A percentile compares a stretch with the other conserved stretches of the same genome.
phyloP scores from a whole-genome alignment of 1,140 invertebrate genomes.

The Philotrypesis tridentata region DNA sequence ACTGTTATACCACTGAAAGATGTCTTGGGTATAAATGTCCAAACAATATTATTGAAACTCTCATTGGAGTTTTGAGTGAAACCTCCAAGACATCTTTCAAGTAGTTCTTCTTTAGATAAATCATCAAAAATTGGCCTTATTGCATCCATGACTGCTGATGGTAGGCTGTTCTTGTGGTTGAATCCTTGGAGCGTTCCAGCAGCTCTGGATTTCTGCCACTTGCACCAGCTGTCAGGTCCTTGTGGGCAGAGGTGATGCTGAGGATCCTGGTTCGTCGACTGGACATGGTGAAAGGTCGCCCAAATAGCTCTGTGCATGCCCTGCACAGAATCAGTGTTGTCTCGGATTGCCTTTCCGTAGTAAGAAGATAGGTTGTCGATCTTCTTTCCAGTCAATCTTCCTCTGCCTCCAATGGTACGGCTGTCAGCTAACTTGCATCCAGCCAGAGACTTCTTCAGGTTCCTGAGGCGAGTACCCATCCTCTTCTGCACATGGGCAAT shows the following conservation, averaged over 20 bases:
- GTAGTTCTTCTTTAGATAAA: slow-evolving; percentile 44
- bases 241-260: too few relatives aligned
- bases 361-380: slow-evolving; percentile 36
- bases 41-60: slow-evolving; percentile 56
- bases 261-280: not conserved
- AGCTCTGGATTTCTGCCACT: slow-evolving; percentile 51
- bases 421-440: not conserved
- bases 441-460: not conserved
- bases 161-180: not conserved
- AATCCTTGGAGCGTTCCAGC: slow-evolving; percentile 6
- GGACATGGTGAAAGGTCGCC: slow-evolving; percentile 43
- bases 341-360: not conserved
- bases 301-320: slow-evolving; percentile 4
- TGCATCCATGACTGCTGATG: slow-evolving; percentile 41
- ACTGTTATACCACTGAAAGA: slow-evolving; percentile 43
- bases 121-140: slow-evolving; percentile 44
- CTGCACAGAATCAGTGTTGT: not conserved
- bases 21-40: slow-evolving; percentile 51
- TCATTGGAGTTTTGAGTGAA: too few relatives aligned
- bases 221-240: slow-evolving; percentile 56
- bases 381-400: slow-evolving; percentile 35
- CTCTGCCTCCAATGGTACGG: slow-evolving; percentile 23
- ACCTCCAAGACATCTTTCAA: too few relatives aligned
- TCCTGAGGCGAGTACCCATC: slow-evolving; percentile 48
- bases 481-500: too few relatives aligned